Evolutionary conservation across 2,113 vertebrate species (phyloP).

Genomic region (Chitala chitala): DNA sequence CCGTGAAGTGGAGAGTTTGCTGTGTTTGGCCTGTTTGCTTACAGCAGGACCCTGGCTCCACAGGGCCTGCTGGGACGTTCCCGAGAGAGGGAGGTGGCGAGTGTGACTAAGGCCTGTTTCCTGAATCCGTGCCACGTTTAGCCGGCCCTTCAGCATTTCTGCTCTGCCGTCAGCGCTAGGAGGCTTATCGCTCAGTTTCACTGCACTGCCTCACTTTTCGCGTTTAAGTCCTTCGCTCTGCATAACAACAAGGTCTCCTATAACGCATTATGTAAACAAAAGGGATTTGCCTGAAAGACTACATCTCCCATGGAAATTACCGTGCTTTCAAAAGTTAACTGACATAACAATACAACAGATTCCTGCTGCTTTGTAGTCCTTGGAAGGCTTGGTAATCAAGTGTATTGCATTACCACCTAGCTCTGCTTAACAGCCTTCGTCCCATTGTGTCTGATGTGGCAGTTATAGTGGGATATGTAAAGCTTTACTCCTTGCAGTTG

Average conservation of each 20-base stretch:
- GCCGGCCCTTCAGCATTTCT: background rate
- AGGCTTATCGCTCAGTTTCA: too few relatives aligned
- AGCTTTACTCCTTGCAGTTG: too few relatives aligned
- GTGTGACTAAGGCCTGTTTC: conserved; percentile 3
- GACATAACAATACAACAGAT: background rate
- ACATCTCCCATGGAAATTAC: background rate
- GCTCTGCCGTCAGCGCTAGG: background rate
- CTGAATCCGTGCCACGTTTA: background rate
- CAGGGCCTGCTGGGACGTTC: background rate
- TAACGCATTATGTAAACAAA: background rate
- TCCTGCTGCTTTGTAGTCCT: background rate
- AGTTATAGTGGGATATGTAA: background rate
- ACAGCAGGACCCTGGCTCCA: background rate
- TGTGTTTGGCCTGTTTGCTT: background rate
- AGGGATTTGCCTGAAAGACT: background rate
- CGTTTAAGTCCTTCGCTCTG: background rate
- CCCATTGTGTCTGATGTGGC: background rate
- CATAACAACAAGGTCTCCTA: background rate
- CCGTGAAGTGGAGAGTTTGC: too few relatives aligned
- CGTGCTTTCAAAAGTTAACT: background rate
- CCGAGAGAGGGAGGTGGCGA: background rate
- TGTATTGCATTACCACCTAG: background rate
- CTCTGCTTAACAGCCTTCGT: background rate
- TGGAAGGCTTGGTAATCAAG: background rate
- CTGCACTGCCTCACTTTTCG: too few relatives aligned